Conservation (phyloP, 2,113 vertebrate genomes). For the Zosterops japonicus region DNA sequence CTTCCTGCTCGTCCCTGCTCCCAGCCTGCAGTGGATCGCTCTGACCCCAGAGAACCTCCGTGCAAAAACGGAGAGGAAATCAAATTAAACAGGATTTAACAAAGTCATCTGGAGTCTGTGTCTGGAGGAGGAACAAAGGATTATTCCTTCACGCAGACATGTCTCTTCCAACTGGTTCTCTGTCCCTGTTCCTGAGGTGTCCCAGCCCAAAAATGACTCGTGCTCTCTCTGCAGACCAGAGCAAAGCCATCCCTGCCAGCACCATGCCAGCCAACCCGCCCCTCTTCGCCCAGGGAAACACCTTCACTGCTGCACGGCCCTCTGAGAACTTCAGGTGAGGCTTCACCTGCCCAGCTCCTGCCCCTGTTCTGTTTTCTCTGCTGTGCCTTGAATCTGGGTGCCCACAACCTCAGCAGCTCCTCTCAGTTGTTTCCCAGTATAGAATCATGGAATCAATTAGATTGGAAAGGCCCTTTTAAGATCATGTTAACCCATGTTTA, state of each 20-base stretch:
- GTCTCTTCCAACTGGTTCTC: rapidly evolving
- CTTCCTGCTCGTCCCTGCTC: neutral
- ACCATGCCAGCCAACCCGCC: conserved; percentile 79
- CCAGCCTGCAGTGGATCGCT: neutral
- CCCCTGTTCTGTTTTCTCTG: rapidly evolving
- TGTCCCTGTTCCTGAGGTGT: neutral
- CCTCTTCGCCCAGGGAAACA: conserved; percentile 82
- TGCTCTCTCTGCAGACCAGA: conserved; percentile 77
- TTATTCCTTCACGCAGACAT: rapidly evolving
- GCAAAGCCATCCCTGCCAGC: conserved; percentile 82
- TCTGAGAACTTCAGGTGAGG: conserved; percentile 87
- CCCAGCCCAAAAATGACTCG: neutral
- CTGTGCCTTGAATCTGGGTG: neutral
- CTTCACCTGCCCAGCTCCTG: neutral
- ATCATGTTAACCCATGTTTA: too few species aligned
- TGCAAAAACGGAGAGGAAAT: neutral
- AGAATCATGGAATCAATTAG: neutral
- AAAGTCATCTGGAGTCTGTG: neutral
- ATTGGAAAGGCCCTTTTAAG: neutral
- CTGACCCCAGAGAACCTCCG: neutral
- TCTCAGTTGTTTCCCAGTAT: neutral
- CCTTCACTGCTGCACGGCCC: conserved; percentile 78
- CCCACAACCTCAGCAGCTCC: neutral
- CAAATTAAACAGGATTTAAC: neutral
- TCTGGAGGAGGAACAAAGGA: neutral